Base-by-base conservation (phyloP, 2,113 vertebrate genomes). In the Phylloscopus whistleri region DNA sequence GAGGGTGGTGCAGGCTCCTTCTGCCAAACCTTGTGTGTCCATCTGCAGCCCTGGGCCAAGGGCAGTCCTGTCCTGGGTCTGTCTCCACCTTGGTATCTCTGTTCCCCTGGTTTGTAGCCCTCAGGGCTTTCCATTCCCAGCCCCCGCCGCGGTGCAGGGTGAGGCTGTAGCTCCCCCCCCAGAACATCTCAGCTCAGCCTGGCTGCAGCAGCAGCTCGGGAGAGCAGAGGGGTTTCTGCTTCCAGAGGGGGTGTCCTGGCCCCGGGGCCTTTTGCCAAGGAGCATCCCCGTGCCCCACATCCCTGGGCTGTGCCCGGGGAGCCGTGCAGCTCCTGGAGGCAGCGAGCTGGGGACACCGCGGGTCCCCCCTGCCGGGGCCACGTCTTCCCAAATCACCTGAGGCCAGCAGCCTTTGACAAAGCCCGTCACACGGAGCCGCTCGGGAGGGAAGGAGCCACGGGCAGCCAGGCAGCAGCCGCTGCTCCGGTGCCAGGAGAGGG, bases 71-170 rank as follows among this genome's bases (percentile, higher is more conserved):
- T 12, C 8, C 0, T 6, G 82, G 46, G 33, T 51, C 53, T 80
- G n/a, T n/a, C n/a, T n/a, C 53, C 55, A 20, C 3, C 0, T 3
- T 1, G 9, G 26, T 59, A 5, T 55, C 48, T n/a, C 39, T 49
- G n/a, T 39, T 78, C n/a, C 28, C 77, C 52, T 22, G 74, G 35
- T 48, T 37, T 18, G 28, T 24, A 7, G 3, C 1, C 44, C 62
- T 48, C 53, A 1, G n/a, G 35, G 27, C 66, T 76, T 46, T 28
- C 51, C 10, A 1, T 16, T 7, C 37, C 37, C 35, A 4, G 52
- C 48, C 24, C 43, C 18, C 1, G 0, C 69, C 0, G 0, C 1
- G 3, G 2, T 24, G 23, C 23, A 35, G 39, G 56, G 48, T 5
- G 5, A 68, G 55, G 59, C 35, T 52, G 7, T 5, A 7, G 52